Base-by-base conservation (phyloP, 2,888 invertebrate genomes). In the Chloroclystis v-ata region DNA sequence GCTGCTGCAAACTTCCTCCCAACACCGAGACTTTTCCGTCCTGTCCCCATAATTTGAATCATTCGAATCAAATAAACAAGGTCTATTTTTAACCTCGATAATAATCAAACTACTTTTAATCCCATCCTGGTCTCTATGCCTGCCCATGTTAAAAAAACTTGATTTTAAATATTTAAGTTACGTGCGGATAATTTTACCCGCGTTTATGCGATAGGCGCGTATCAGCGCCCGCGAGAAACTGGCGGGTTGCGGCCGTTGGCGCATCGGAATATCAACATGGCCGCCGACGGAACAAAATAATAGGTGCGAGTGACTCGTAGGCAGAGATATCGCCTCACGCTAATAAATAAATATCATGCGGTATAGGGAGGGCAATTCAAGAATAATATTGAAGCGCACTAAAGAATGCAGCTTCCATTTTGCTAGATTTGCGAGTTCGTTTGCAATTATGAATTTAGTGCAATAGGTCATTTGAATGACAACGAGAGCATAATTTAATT, bases 1-100 rank as follows among this genome's bases (percentile, higher is more conserved):
- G 60, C 63, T 72, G 67, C 75, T 71, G 74, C 76, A 86, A 41
- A 87, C 82, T 63, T 87, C 87, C 64, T 84, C 83, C 88, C 88
- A 88, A 61, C 78, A 78, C 54, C 79, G 67, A 56, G 75, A 72
- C 79, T 88, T 88, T 71, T 80, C 84, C 26, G 78, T 72, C 56
- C 85, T 69, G 53, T 88, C 88, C 3, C 86, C 81, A 59, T 87
- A 84, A 56, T 74, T 78, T 25, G 72, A 63, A 57, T 86, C 78
- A 52, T 84, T 85, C 20, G 82, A 78, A 52, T 87, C 87, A 59
- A 76, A 87, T 40, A 87, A 57, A 40, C 87, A 86, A 35, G 83
- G 74, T 52, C 86, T 67, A 48, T 73, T 82, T 61, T 83, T 79
- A 52, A 87, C 86, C 63, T 86, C 85, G 1, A 75, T 60, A 28